Evolutionary conservation across 2,797 vertebrate genomes (phyloP).

Genomic region (Orientallactaga sibirica): DNA sequence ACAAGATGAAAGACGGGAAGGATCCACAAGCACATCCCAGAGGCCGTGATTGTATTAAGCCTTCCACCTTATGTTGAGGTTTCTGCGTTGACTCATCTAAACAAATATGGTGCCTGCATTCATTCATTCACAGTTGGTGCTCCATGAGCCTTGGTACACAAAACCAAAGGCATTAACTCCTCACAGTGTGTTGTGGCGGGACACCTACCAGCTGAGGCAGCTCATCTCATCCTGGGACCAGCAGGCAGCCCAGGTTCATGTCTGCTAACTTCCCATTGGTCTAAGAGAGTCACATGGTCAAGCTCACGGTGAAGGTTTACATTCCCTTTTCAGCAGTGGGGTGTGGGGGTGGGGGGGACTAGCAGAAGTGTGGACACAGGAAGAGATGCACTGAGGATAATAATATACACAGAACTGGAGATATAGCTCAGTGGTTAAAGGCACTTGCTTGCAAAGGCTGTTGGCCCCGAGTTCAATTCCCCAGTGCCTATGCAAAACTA

Average conservation of each 20-base stretch:
- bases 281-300: not conserved
- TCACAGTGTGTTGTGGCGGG: not conserved
- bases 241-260: not conserved
- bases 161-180: not conserved
- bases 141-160: not conserved
- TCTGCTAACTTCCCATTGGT: not conserved
- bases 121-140: not conserved
- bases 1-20: constrained; percentile 3
- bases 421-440: no score
- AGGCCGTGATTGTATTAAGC: not conserved
- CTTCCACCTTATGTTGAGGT: not conserved
- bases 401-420: no score
- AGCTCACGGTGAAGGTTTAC: not conserved
- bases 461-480: no score
- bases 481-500: no score
- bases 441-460: no score
- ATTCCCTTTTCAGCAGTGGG: not conserved
- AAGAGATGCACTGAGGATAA: not conserved
- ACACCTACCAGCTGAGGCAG: not conserved
- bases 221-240: not conserved
- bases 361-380: not conserved
- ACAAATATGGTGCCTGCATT: not conserved
- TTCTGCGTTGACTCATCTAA: not conserved
- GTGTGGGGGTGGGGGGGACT: no score
- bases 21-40: not conserved